Percentiles rank a stretch among this genome's conserved stretches.
Evolutionary conservation across 1,140 invertebrate genomes (phyloP).

Genomic region (Drosophila santomea): DNA sequence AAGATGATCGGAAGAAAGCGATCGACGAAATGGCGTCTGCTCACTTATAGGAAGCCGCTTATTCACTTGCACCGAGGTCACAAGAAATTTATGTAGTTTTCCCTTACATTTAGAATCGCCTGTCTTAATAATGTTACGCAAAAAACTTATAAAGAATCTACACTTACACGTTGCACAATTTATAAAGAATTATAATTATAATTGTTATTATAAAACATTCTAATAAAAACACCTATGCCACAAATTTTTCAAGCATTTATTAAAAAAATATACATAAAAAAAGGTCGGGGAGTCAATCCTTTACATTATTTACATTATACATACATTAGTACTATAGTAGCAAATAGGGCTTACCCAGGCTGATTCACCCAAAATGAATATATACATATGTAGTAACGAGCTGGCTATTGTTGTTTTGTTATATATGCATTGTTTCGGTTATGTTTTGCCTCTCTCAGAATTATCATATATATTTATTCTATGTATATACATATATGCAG

Average conservation of each 20-base stretch:
- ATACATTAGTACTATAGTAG: slow-evolving; percentile 23
- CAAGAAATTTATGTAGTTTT: not conserved
- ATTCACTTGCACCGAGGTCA: slow-evolving; percentile 22
- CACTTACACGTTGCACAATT: too few species aligned
- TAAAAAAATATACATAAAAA: too few species aligned
- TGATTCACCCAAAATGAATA: slow-evolving; percentile 11
- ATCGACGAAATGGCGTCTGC: slow-evolving; percentile 36
- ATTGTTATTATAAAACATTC: too few species aligned
- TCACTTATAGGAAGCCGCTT: slow-evolving; percentile 16
- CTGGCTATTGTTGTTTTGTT: slow-evolving; percentile 19
- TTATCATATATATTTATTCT: slow-evolving; percentile 51
- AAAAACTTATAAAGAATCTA: too few species aligned
- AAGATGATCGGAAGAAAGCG: slow-evolving; percentile 27
- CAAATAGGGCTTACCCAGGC: slow-evolving; percentile 14
- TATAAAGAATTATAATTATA: too few species aligned
- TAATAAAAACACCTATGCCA: too few species aligned
- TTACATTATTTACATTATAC: not conserved
- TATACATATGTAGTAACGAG: slow-evolving; percentile 21
- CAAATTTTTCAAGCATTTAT: too few species aligned
- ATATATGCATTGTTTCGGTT: slow-evolving; percentile 14
- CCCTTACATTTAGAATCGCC: too few species aligned
- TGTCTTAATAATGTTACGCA: too few species aligned
- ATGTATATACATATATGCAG: slow-evolving; percentile 50
- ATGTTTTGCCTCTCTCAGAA: slow-evolving; percentile 41
- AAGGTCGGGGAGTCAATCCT: too few species aligned